Percentiles rank a stretch among this genome's conserved stretches.
These are phyloP conservation scores for Sinohyriopsis cumingii DNA, from an alignment of 2,888 invertebrate species.

Conservation along the genomic window DNA sequence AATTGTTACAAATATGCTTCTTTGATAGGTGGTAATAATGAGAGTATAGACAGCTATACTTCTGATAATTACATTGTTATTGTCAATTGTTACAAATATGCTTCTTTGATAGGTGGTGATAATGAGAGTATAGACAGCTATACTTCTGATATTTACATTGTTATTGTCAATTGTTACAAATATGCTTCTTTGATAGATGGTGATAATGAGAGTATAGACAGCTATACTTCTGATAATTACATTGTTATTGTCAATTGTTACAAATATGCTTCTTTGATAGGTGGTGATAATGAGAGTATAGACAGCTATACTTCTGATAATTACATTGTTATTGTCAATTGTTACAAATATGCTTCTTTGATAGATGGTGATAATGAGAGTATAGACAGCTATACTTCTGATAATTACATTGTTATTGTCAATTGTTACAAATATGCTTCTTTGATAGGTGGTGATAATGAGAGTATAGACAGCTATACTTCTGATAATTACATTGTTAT, in stretches of 20 bases:
- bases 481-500: too few relatives aligned
- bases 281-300: constrained; percentile 55
- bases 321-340: too few relatives aligned
- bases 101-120: constrained; percentile 39
- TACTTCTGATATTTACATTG: too few relatives aligned
- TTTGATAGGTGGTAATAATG: constrained; percentile 47
- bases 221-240: too few relatives aligned
- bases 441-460: constrained; percentile 47
- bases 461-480: constrained; percentile 42
- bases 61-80: too few relatives aligned
- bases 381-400: constrained; percentile 9
- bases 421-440: too few relatives aligned
- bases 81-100: too few relatives aligned
- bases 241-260: too few relatives aligned
- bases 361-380: constrained; percentile 55
- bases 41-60: constrained; percentile 42
- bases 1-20: too few relatives aligned
- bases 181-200: constrained; percentile 25
- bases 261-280: constrained; percentile 16
- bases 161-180: too few relatives aligned
- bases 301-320: too few relatives aligned
- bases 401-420: too few relatives aligned
- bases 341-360: background rate
- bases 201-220: constrained; percentile 58
- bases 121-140: constrained; percentile 52